Evolutionary conservation across 2,797 vertebrate species (phyloP).

Genomic region (Urocyon cinereoargenteus): DNA sequence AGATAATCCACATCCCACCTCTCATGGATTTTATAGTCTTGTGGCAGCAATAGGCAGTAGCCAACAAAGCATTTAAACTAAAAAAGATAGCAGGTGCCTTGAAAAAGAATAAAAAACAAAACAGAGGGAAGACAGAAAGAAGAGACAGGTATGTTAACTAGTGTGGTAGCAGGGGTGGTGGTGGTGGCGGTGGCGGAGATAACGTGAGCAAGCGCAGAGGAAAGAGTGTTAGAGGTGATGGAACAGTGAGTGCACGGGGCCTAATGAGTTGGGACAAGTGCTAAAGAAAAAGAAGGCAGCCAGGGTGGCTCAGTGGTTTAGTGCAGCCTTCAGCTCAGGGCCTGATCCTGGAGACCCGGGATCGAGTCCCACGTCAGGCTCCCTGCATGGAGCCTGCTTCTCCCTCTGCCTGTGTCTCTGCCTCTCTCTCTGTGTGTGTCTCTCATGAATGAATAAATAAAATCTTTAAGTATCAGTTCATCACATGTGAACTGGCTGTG

Average conservation of each 20-base stretch:
- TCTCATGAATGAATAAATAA: too few relatives aligned
- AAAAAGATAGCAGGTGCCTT: neutral
- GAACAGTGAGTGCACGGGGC: neutral
- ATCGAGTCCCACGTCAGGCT: too few relatives aligned
- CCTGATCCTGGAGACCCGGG: too few relatives aligned
- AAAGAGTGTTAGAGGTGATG: neutral
- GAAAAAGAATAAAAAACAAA: neutral
- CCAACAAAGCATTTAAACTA: neutral
- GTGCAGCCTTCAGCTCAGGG: too few relatives aligned
- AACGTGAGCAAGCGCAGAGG: too few relatives aligned
- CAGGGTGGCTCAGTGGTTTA: too few relatives aligned
- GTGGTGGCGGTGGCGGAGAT: neutral
- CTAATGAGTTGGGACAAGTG: neutral
- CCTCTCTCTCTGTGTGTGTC: too few relatives aligned
- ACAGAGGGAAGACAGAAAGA: neutral
- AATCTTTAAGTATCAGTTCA: neutral
- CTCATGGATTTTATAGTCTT: neutral
- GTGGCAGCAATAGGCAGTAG: accelerated
- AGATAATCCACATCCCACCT: neutral
- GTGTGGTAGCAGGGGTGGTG: neutral
- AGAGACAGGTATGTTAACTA: neutral
- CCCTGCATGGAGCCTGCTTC: too few relatives aligned
- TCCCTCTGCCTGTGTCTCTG: too few relatives aligned
- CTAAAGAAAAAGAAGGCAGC: neutral
- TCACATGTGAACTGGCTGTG: too few relatives aligned